Conservation (phyloP, 2,113 vertebrate genomes). For the Rhinolophus sinicus region DNA sequence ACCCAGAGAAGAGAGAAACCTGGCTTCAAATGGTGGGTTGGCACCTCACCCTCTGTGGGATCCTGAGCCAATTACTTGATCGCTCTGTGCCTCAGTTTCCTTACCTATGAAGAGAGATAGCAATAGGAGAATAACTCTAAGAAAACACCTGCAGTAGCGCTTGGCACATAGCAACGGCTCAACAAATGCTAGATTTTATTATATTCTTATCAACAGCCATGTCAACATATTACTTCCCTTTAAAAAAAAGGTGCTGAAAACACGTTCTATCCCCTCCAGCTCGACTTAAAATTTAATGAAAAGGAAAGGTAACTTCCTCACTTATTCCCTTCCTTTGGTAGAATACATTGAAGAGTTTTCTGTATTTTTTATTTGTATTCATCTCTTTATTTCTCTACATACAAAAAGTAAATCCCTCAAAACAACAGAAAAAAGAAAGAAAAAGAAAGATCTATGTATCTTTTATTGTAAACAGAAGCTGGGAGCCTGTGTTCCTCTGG, state of each 20-base stretch:
- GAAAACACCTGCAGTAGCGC: not conserved
- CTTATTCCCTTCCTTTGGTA: not conserved
- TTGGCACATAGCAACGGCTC: not conserved
- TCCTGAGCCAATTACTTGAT: not conserved
- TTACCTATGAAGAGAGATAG: not conserved
- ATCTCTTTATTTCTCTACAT: not conserved
- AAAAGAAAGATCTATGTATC: not conserved
- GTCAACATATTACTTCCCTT: not conserved
- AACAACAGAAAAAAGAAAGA: not conserved
- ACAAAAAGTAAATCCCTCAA: not conserved
- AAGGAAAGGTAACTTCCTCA: not conserved
- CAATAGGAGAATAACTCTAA: not conserved
- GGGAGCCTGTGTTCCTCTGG: not conserved
- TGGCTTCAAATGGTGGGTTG: not conserved
- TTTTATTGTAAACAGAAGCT: not conserved
- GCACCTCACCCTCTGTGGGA: not conserved
- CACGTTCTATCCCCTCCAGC: not conserved
- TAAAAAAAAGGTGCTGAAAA: not conserved
- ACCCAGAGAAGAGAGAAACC: not conserved
- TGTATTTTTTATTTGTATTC: slow-evolving; percentile 27
- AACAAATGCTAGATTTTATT: not conserved
- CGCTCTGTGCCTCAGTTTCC: not conserved
- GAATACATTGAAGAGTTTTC: not conserved
- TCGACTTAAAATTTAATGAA: not conserved
- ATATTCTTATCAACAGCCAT: not conserved